Conservation (phyloP, 2,113 vertebrate species). For the Gopherus evgoodei region DNA sequence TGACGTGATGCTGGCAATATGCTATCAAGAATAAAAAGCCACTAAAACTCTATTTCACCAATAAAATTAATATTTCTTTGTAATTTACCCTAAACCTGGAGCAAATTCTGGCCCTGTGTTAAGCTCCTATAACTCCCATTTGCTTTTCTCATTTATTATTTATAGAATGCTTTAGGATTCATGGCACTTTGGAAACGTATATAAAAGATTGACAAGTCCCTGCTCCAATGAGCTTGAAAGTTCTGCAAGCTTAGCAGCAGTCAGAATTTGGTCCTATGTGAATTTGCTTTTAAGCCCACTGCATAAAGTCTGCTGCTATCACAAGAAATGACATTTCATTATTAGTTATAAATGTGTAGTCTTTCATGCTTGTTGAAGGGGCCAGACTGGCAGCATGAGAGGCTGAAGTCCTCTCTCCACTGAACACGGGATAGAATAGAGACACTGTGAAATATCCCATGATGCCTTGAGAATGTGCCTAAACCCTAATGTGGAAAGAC, state of each 20-base stretch:
- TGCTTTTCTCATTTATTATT: constrained; percentile 56
- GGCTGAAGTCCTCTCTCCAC: not conserved
- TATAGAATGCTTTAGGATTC: constrained; percentile 34
- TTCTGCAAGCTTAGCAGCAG: constrained; percentile 47
- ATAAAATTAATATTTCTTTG: constrained; percentile 70
- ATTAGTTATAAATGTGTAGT: constrained; percentile 23
- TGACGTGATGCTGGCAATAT: constrained; percentile 44
- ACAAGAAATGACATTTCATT: constrained; percentile 55
- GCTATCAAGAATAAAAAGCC: constrained; percentile 37
- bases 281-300: constrained; percentile 59
- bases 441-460: not conserved
- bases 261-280: constrained; percentile 63
- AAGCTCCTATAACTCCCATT: constrained; percentile 59
- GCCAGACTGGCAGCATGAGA: not conserved
- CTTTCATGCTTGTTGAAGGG: not conserved
- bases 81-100: constrained; percentile 65
- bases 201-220: constrained; percentile 69
- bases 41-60: constrained; percentile 70
- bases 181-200: constrained; percentile 53
- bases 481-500: not conserved
- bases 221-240: constrained; percentile 53
- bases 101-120: constrained; percentile 56
- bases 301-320: constrained; percentile 56
- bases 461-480: not conserved
- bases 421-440: not conserved